These are phyloP conservation scores for Leptocoma aspasia DNA, from an alignment of 2,113 vertebrate species.

Conservation along the genomic window DNA sequence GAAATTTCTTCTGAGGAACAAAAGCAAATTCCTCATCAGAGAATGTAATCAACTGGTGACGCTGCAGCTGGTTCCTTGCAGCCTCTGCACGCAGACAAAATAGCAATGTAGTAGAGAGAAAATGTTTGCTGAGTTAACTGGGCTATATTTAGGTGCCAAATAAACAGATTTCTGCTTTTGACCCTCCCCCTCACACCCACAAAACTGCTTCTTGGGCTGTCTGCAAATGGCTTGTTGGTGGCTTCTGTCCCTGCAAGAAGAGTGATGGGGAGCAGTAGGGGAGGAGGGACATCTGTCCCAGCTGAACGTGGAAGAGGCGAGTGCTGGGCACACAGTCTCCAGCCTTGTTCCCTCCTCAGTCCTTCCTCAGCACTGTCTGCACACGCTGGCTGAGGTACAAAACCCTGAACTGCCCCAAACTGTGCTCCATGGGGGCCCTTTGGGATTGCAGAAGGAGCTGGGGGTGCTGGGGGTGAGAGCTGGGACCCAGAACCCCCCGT, in stretches of 20 bases:
- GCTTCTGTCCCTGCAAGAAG: background rate
- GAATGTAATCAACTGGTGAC: conserved; percentile 25
- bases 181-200: conserved; percentile 34
- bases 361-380: background rate
- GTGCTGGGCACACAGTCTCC: background rate
- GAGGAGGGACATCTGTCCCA: background rate
- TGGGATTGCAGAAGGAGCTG: background rate
- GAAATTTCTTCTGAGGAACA: background rate
- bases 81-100: conserved; percentile 31
- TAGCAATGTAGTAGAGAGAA: conserved; percentile 17
- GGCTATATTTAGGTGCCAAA: conserved; percentile 42
- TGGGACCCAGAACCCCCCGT: background rate
- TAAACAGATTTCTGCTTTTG: conserved; percentile 34
- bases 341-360: background rate
- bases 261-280: background rate
- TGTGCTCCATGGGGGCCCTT: too few relatives aligned
- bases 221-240: background rate
- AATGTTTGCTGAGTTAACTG: conserved; percentile 34
- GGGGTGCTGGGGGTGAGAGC: background rate
- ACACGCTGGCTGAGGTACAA: background rate
- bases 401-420: background rate
- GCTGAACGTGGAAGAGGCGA: background rate
- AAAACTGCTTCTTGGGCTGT: background rate
- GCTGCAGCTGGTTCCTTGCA: conserved; percentile 29
- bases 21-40: background rate